Percentiles rank a stretch among this genome's conserved stretches.
Evolutionary conservation across 2,113 vertebrate species (phyloP).

Genomic region (Hippopotamus amphibius): DNA sequence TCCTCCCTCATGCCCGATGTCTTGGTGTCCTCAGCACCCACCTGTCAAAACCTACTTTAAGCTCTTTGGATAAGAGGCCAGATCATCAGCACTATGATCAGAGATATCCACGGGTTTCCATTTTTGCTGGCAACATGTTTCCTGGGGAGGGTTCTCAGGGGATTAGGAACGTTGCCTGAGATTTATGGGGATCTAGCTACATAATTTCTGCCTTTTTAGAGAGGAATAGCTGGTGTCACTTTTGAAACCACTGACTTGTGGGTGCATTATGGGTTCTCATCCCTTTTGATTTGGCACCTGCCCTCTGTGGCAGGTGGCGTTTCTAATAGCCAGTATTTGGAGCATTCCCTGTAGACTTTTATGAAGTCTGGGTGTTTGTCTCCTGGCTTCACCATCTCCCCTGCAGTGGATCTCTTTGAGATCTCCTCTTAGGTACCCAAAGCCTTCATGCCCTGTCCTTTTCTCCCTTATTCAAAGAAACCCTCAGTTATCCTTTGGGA

Average conservation of each 20-base stretch:
- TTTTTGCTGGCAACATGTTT: neutral
- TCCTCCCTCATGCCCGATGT: neutral
- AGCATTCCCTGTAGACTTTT: neutral
- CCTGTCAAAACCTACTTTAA: neutral
- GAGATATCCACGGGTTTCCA: neutral
- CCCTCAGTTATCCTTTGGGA: neutral
- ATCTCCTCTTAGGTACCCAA: neutral
- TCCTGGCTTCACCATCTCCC: neutral
- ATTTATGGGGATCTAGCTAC: neutral
- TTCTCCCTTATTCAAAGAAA: neutral
- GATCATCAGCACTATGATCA: neutral
- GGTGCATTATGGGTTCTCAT: neutral
- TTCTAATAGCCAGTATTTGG: neutral
- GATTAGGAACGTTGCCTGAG: neutral
- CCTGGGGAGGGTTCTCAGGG: neutral
- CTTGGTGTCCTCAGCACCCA: neutral
- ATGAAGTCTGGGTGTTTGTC: neutral
- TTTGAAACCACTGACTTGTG: neutral
- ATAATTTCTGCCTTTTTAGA: neutral
- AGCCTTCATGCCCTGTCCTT: neutral
- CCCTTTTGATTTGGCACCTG: neutral
- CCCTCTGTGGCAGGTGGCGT: neutral
- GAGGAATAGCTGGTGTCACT: neutral
- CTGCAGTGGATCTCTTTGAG: neutral
- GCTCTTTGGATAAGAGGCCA: neutral